Conservation (phyloP, 2,113 vertebrate genomes). For the Aldabrachelys gigantea region DNA sequence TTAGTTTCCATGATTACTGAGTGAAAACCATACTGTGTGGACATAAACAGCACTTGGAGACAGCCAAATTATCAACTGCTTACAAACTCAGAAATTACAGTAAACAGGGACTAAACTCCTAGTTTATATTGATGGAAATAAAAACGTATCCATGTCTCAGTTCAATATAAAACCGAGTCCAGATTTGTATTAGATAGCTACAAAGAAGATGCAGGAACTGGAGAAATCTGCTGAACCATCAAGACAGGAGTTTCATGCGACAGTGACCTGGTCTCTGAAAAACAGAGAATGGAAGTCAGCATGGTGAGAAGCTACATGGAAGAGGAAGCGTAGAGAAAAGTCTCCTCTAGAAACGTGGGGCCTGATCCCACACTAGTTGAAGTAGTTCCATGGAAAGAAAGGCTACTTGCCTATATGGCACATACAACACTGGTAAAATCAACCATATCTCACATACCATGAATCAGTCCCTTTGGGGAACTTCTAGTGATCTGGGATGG, state of each 20-base stretch:
- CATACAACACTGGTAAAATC: too few relatives aligned
- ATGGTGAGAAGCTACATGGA: background rate
- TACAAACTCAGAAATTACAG: fast-evolving
- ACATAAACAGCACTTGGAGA: background rate
- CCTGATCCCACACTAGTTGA: fast-evolving
- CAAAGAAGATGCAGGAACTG: fast-evolving
- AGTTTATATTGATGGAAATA: background rate
- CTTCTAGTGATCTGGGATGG: background rate
- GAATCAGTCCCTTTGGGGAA: background rate
- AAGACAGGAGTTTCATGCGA: background rate
- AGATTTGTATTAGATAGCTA: fast-evolving
- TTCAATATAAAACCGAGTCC: fast-evolving
- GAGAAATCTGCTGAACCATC: background rate
- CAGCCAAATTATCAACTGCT: background rate
- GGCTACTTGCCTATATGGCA: fast-evolving
- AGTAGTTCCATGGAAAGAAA: background rate
- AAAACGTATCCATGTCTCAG: fast-evolving
- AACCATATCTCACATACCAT: background rate
- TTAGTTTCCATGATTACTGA: background rate
- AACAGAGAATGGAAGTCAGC: background rate
- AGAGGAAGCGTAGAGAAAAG: background rate
- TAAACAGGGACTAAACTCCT: background rate
- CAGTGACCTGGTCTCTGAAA: background rate
- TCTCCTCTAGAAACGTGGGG: fast-evolving
- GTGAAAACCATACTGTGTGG: fast-evolving